Evolutionary conservation across 2,797 vertebrate genomes (phyloP).

Genomic region (Gobionotothen gibberifrons): DNA sequence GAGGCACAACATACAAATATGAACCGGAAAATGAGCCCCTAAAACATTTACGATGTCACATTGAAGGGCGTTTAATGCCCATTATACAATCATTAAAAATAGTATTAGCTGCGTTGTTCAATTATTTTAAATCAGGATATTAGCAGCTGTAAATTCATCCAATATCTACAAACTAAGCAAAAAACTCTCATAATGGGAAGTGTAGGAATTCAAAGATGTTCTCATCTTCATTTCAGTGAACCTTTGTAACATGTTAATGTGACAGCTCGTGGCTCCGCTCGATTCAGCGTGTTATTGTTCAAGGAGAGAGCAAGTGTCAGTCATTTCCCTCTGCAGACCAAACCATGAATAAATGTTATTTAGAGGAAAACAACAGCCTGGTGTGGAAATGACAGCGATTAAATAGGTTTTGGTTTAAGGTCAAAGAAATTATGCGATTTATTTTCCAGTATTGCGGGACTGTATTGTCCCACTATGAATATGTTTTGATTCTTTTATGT

Average conservation of each 20-base stretch:
- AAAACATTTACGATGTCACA: constrained; percentile 17
- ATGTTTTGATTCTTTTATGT: constrained; percentile 35
- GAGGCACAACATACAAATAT: too few species aligned
- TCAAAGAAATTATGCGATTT: constrained; percentile 45
- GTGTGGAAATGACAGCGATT: constrained; percentile 59
- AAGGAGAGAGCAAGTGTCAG: constrained; percentile 69
- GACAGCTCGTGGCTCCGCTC: constrained; percentile 67
- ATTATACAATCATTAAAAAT: constrained; percentile 28
- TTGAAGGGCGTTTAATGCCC: constrained; percentile 37
- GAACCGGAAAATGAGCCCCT: too few species aligned
- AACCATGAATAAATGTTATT: constrained; percentile 73
- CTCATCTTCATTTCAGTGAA: constrained; percentile 45
- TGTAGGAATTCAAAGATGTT: constrained; percentile 44
- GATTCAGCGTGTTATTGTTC: constrained; percentile 69
- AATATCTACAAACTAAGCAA: not conserved
- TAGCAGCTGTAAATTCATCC: constrained; percentile 14
- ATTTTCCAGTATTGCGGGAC: constrained; percentile 15
- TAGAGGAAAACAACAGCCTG: constrained; percentile 54
- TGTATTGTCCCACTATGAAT: constrained; percentile 30
- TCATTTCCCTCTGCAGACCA: constrained; percentile 64
- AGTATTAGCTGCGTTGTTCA: constrained; percentile 31
- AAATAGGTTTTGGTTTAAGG: constrained; percentile 61
- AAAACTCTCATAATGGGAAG: constrained; percentile 4
- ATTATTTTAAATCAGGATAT: constrained; percentile 2
- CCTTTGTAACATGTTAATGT: constrained; percentile 68